These are phyloP conservation scores for Drosophila quadrilineata DNA, from an alignment of 1,140 invertebrate genomes.

Conservation along the genomic window DNA sequence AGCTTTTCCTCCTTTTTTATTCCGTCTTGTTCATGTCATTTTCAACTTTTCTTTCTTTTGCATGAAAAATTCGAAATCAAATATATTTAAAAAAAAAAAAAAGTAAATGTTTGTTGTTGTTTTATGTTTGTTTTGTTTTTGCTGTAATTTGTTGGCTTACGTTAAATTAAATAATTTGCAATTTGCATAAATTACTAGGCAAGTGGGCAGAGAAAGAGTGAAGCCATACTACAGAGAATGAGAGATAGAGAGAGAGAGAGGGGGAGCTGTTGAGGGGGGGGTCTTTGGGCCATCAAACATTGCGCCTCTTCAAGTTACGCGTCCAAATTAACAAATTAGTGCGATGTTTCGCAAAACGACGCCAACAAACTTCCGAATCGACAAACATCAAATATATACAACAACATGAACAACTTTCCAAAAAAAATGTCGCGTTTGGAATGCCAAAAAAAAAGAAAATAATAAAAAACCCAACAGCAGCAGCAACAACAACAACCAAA, in stretches of 20 bases:
- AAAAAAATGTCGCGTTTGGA: constrained; percentile 60
- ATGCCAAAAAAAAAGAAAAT: constrained; percentile 40
- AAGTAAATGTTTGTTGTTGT: constrained; percentile 11
- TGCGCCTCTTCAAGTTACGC: constrained; percentile 66
- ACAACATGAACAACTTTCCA: constrained; percentile 57
- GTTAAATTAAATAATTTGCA: constrained; percentile 60
- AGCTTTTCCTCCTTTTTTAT: constrained; percentile 45
- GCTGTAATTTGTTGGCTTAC: constrained; percentile 17
- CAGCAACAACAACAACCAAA: not conserved
- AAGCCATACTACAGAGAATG: no score
- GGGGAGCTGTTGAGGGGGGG: no score
- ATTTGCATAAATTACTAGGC: constrained; percentile 66
- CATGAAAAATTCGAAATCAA: constrained; percentile 24
- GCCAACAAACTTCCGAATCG: constrained; percentile 63
- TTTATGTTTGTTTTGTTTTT: constrained; percentile 2
- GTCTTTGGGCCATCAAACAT: constrained; percentile 69
- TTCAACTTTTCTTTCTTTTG: constrained; percentile 34
- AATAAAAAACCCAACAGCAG: no score
- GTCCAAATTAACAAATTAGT: constrained; percentile 77
- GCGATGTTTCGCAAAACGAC: constrained; percentile 73
- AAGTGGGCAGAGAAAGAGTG: no score
- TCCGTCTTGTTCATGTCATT: constrained; percentile 20
- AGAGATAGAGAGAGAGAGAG: no score
- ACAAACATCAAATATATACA: constrained; percentile 34
- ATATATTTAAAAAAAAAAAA: constrained; percentile 27